Conservation (phyloP, 2,888 invertebrate species). For the Archips xylosteana region DNA sequence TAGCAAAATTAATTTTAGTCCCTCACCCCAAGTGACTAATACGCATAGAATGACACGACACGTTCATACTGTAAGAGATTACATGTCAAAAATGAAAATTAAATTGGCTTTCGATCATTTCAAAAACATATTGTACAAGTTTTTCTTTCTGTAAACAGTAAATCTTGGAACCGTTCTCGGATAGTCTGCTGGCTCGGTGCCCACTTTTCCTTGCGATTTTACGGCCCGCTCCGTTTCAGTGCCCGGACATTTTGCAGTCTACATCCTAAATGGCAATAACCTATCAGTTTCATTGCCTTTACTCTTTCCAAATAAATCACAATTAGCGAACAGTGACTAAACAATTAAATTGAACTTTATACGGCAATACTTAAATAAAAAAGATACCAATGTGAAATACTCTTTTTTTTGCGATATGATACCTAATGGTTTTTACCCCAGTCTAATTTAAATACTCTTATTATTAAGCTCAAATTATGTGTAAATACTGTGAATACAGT, state of each 20-base stretch:
- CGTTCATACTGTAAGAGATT: conserved; percentile 24
- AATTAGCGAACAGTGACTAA: neutral
- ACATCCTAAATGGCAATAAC: conserved; percentile 75
- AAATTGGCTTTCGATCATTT: conserved; percentile 38
- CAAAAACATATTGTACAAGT: conserved; percentile 29
- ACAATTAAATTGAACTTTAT: neutral
- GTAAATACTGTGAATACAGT: neutral
- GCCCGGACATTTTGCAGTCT: conserved; percentile 70
- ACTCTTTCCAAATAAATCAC: conserved; percentile 43
- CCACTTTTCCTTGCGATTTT: conserved; percentile 79
- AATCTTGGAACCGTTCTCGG: conserved; percentile 57
- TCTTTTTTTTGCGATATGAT: neutral
- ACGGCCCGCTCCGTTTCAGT: conserved; percentile 64
- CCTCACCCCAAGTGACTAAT: conserved; percentile 51
- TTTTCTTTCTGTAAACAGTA: conserved; percentile 72
- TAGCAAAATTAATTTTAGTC: conserved; percentile 63
- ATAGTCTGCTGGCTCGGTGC: conserved; percentile 65
- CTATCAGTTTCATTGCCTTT: conserved; percentile 68
- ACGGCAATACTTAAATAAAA: neutral
- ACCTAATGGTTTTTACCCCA: neutral
- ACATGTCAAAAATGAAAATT: conserved; percentile 13
- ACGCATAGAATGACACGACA: conserved; percentile 53
- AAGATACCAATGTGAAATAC: neutral
- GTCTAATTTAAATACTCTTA: neutral
- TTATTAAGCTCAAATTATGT: neutral